Conservation (phyloP, 2,888 invertebrate genomes). For the Exocentrus adspersus region DNA sequence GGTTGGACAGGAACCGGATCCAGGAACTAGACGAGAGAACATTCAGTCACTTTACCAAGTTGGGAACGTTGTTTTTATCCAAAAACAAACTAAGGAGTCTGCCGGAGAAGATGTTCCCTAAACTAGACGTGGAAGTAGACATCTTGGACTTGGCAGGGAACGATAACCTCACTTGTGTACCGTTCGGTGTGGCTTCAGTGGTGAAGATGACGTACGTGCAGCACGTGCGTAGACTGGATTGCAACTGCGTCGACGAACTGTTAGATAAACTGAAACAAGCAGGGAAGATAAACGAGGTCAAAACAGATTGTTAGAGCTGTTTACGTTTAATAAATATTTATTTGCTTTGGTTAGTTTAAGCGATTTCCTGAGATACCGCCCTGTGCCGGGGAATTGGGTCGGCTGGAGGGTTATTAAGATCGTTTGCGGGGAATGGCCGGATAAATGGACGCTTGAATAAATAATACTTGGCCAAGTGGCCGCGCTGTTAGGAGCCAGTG, state of each 20-base stretch:
- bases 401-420: constrained; percentile 25
- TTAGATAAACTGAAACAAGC: constrained; percentile 14
- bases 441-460: constrained; percentile 29
- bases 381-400: no score
- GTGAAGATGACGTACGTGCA: constrained; percentile 36
- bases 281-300: constrained; percentile 34
- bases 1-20: constrained; percentile 49
- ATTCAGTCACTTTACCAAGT: constrained; percentile 40
- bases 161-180: constrained; percentile 40
- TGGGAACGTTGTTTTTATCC: constrained; percentile 37
- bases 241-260: constrained; percentile 35
- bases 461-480: constrained; percentile 22
- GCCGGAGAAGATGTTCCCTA: constrained; percentile 33
- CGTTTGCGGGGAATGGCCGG: constrained; percentile 25
- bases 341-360: no score
- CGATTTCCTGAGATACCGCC: no score
- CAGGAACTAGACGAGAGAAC: constrained; percentile 37
- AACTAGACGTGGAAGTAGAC: constrained; percentile 28
- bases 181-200: constrained; percentile 34
- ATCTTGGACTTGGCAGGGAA: constrained; percentile 40
- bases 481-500: constrained; percentile 6
- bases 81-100: constrained; percentile 40
- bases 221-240: constrained; percentile 37
- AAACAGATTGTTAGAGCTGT: constrained; percentile 25
- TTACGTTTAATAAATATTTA: not conserved